Evolutionary conservation across 1,140 invertebrate genomes (phyloP).

Genomic region (Drosophila dunni): DNA sequence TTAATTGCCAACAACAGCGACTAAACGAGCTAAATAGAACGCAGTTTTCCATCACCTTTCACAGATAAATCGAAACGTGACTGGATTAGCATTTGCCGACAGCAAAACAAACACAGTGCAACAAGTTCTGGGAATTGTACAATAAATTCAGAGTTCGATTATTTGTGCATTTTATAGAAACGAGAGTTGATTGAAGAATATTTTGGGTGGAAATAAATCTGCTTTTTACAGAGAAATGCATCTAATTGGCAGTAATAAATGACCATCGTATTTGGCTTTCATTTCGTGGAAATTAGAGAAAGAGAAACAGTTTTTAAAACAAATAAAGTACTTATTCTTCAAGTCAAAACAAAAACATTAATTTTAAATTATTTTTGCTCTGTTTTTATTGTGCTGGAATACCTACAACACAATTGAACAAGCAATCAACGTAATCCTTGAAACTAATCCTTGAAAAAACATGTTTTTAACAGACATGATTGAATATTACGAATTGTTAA

Average conservation of each 20-base stretch:
- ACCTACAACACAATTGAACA: background rate
- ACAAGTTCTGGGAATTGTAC: slow-evolving; percentile 8
- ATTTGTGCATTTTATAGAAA: background rate
- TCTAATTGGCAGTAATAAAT: too few species aligned
- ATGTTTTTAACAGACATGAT: background rate
- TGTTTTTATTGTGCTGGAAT: too few species aligned
- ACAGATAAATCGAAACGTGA: slow-evolving; percentile 55
- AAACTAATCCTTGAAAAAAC: background rate
- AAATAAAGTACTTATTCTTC: too few species aligned
- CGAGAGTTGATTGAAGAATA: too few species aligned
- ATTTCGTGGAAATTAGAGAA: too few species aligned
- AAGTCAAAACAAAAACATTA: too few species aligned
- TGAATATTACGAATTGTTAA: background rate
- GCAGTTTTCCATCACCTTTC: slow-evolving; percentile 13
- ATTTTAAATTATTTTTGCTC: too few species aligned
- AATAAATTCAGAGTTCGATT: too few species aligned
- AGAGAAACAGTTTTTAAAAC: too few species aligned
- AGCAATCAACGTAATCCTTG: background rate
- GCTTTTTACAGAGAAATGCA: too few species aligned
- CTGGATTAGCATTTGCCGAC: slow-evolving; percentile 37
- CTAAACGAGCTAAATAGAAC: slow-evolving; percentile 43
- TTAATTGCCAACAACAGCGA: slow-evolving; percentile 52
- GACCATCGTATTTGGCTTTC: too few species aligned
- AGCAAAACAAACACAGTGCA: slow-evolving; percentile 13
- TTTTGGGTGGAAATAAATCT: too few species aligned